Conservation (phyloP, 1,140 invertebrate genomes). For the Bombus confusus region DNA sequence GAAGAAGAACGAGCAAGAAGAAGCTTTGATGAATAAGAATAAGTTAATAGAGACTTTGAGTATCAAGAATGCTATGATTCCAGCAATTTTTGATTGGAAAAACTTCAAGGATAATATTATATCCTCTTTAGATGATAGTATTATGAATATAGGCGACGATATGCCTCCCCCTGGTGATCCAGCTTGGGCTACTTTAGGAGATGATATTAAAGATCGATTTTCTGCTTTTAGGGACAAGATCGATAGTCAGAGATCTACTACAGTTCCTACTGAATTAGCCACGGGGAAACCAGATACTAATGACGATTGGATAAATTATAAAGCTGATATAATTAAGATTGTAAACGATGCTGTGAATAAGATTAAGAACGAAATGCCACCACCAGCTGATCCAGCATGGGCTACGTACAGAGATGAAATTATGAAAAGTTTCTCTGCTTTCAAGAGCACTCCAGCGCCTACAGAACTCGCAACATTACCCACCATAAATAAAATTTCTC, state of each 20-base stretch:
- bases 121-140: constrained; percentile 31
- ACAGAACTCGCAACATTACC: not conserved
- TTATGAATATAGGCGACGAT: constrained; percentile 28
- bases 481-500: not conserved
- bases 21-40: not conserved
- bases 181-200: constrained; percentile 32
- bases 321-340: constrained; percentile 27
- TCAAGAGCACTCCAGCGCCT: not conserved
- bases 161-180: constrained; percentile 49
- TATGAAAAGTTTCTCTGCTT: constrained; percentile 27
- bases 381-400: constrained; percentile 46
- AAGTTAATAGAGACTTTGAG: not conserved
- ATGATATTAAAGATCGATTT: constrained; percentile 47
- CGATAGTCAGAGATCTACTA: not conserved
- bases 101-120: constrained; percentile 47
- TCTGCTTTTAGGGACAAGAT: constrained; percentile 7
- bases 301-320: constrained; percentile 38
- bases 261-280: not conserved
- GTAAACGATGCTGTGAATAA: constrained; percentile 28
- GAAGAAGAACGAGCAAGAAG: not conserved
- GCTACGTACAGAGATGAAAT: constrained; percentile 46
- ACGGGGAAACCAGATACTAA: not conserved
- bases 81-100: constrained; percentile 52
- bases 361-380: constrained; percentile 40
- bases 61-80: not conserved